phyloP scores from a whole-genome alignment of 2,797 vertebrate species.

The Eulemur albifrons region DNA sequence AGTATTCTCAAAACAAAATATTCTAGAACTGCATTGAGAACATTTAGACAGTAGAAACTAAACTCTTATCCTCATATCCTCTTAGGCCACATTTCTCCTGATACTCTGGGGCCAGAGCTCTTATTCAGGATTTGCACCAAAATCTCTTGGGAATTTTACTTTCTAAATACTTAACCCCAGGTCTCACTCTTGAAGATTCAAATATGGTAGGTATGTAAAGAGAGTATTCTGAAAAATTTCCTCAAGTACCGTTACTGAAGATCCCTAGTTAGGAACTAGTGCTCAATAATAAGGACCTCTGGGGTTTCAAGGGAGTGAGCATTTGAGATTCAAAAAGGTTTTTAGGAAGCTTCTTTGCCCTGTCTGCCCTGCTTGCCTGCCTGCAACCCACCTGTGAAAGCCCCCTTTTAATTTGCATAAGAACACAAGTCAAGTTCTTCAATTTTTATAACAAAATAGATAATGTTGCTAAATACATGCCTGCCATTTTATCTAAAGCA shows the following conservation, averaged over 20 bases:
- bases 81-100: background rate
- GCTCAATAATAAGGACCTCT: background rate
- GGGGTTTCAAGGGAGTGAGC: background rate
- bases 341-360: background rate
- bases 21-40: background rate
- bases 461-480: background rate
- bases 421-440: background rate
- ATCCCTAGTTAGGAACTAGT: background rate
- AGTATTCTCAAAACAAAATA: slow-evolving; percentile 25
- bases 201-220: background rate
- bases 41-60: background rate
- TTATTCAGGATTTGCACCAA: background rate
- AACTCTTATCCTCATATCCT: background rate
- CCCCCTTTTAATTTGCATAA: background rate
- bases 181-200: background rate
- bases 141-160: background rate
- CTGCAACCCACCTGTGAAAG: background rate
- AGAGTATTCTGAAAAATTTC: background rate
- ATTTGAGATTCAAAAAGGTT: background rate
- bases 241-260: background rate
- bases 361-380: background rate
- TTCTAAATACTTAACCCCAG: background rate
- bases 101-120: background rate
- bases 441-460: slow-evolving; percentile 3
- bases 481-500: background rate